A percentile compares a stretch with the other conserved stretches of the same genome.
These are phyloP conservation scores for Drosophila neoperkinsi DNA, from an alignment of 2,888 invertebrate species.

Conservation along the genomic window DNA sequence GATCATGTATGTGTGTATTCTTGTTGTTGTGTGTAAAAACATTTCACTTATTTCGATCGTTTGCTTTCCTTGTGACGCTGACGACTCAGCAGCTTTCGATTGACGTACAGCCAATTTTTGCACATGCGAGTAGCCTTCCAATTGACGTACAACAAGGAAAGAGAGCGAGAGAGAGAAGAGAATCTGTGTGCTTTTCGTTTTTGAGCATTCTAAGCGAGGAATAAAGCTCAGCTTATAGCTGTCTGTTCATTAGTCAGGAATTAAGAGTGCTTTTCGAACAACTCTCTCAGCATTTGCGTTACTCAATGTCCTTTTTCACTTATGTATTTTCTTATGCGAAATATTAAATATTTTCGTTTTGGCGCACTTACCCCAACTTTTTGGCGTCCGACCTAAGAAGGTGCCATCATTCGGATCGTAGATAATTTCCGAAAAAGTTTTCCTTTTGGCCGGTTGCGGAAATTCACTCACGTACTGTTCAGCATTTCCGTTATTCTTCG, in stretches of 20 bases:
- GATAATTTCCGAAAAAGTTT: slow-evolving; percentile 73
- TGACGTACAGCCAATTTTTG: slow-evolving; percentile 19
- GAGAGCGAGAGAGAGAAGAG: neutral
- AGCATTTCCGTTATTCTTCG: slow-evolving; percentile 78
- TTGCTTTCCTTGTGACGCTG: slow-evolving; percentile 22
- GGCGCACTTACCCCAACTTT: slow-evolving; percentile 83
- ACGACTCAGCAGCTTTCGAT: slow-evolving; percentile 17
- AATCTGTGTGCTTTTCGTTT: neutral
- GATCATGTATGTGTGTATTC: neutral
- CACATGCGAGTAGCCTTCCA: slow-evolving; percentile 12
- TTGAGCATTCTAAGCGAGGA: slow-evolving; percentile 3
- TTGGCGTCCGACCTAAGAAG: slow-evolving; percentile 81
- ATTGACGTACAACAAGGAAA: slow-evolving; percentile 1
- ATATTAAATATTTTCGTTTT: neutral
- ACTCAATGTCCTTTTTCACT: neutral
- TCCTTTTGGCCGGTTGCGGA: slow-evolving; percentile 76
- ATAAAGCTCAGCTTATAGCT: neutral
- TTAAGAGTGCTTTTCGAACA: neutral
- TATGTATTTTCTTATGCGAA: neutral
- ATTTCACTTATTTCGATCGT: slow-evolving; percentile 21
- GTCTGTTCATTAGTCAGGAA: neutral
- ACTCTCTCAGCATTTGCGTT: neutral
- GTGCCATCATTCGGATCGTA: slow-evolving; percentile 81
- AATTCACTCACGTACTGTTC: slow-evolving; percentile 77
- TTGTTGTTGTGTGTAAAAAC: slow-evolving; percentile 14